These are phyloP conservation scores for Eilema caniola DNA, from an alignment of 2,888 invertebrate genomes.

Conservation along the genomic window DNA sequence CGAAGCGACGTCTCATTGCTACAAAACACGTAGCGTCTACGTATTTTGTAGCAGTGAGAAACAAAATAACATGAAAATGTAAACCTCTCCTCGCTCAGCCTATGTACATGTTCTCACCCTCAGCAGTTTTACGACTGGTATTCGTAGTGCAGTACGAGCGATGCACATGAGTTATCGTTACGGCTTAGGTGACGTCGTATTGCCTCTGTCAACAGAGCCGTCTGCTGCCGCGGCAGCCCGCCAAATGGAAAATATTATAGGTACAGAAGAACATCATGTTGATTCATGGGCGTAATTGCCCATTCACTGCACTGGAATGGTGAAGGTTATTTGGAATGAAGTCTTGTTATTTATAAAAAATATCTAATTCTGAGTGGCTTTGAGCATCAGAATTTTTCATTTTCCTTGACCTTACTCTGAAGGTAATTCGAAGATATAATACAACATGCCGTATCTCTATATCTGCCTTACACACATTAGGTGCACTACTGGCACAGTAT, in stretches of 20 bases:
- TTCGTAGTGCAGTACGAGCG: slow-evolving; percentile 68
- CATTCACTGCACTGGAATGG: not conserved
- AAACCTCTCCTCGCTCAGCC: slow-evolving; percentile 38
- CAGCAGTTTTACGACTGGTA: slow-evolving; percentile 67
- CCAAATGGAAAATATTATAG: slow-evolving; percentile 28
- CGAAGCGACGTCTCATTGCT: too few relatives aligned
- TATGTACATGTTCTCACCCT: slow-evolving; percentile 23
- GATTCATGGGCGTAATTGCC: slow-evolving; percentile 7
- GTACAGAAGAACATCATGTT: slow-evolving; percentile 24
- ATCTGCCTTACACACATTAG: too few relatives aligned
- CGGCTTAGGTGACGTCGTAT: slow-evolving; percentile 64
- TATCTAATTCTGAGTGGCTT: too few relatives aligned
- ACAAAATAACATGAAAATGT: too few relatives aligned
- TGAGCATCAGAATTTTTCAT: too few relatives aligned
- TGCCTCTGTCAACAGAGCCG: slow-evolving; percentile 54
- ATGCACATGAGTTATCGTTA: slow-evolving; percentile 69
- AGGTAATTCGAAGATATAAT: too few relatives aligned
- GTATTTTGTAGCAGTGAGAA: too few relatives aligned
- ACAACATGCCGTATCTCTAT: too few relatives aligned
- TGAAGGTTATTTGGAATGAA: not conserved
- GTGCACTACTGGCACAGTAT: too few relatives aligned
- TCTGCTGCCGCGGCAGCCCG: slow-evolving; percentile 28
- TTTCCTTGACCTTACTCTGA: too few relatives aligned
- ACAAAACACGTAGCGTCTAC: too few relatives aligned
- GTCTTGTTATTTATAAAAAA: not conserved